Percentiles rank a stretch among this genome's conserved stretches.
These are phyloP conservation scores for Phymastichus coffea DNA, from an alignment of 1,140 invertebrate genomes.

Conservation along the genomic window DNA sequence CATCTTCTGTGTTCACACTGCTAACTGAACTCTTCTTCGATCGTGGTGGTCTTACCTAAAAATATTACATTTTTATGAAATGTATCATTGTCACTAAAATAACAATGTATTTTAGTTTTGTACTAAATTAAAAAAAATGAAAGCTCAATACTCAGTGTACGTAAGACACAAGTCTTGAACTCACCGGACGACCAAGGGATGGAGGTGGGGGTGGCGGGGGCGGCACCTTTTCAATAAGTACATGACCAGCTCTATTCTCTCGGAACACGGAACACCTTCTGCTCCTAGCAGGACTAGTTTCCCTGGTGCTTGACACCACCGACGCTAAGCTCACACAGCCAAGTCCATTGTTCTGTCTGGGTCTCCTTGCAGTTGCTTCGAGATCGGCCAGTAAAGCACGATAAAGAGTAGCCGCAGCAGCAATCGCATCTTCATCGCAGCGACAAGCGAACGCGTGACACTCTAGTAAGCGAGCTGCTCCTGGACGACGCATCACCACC, in stretches of 20 bases:
- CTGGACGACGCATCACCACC: slow-evolving; percentile 82
- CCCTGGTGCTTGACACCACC: slow-evolving; percentile 47
- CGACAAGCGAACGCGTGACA: slow-evolving; percentile 90
- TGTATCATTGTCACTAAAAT: no score
- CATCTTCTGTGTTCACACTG: slow-evolving; percentile 39
- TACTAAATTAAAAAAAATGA: no score
- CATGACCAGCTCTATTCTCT: not conserved
- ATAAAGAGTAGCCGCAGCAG: slow-evolving; percentile 86
- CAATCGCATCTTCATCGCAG: slow-evolving; percentile 83
- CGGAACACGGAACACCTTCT: not conserved
- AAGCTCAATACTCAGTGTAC: no score
- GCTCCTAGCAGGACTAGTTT: not conserved
- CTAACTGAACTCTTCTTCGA: slow-evolving; percentile 47
- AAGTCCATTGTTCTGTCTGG: slow-evolving; percentile 69
- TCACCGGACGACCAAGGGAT: not conserved
- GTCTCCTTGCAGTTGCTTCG: slow-evolving; percentile 57
- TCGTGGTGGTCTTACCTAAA: slow-evolving; percentile 51
- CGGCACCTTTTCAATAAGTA: not conserved
- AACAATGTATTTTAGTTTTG: no score
- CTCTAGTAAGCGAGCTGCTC: slow-evolving; percentile 75
- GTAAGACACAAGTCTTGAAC: not conserved
- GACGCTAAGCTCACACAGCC: slow-evolving; percentile 67
- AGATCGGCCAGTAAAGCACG: slow-evolving; percentile 81
- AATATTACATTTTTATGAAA: no score
- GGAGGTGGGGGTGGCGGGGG: not conserved